phyloP scores from a whole-genome alignment of 2,113 vertebrate species.

The Clarias batrachus region DNA sequence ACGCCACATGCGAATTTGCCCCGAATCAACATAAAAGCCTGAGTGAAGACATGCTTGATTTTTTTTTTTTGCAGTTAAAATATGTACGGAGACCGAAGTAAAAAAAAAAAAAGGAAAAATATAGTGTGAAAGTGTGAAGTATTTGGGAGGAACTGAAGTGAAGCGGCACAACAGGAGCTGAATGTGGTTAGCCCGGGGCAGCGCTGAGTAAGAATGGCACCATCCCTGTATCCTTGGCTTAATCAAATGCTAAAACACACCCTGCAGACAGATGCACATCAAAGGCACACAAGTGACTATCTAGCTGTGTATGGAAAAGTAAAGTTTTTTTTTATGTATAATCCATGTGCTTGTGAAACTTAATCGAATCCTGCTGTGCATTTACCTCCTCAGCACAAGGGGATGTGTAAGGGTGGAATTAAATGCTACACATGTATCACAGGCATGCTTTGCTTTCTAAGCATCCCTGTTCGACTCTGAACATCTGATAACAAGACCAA shows the following conservation, averaged over 20 bases:
- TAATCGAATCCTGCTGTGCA: slow-evolving; percentile 3
- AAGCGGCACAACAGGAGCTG: slow-evolving; percentile 69
- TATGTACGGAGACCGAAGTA: slow-evolving; percentile 45
- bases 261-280: slow-evolving; percentile 61
- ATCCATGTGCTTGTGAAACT: not conserved
- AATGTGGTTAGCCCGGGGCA: slow-evolving; percentile 67
- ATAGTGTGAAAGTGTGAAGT: slow-evolving; percentile 63
- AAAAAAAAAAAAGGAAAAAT: slow-evolving; percentile 61
- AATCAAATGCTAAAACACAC: slow-evolving; percentile 63
- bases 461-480: slow-evolving; percentile 32
- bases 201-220: slow-evolving; percentile 63
- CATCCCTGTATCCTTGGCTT: slow-evolving; percentile 58
- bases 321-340: slow-evolving; percentile 29
- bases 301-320: slow-evolving; percentile 11
- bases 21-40: slow-evolving; percentile 70
- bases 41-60: slow-evolving; percentile 60
- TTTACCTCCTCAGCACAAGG: slow-evolving; percentile 9
- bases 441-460: slow-evolving; percentile 29
- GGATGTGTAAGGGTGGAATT: not conserved
- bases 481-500: slow-evolving; percentile 46
- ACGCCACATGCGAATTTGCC: not conserved
- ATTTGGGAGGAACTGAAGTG: slow-evolving; percentile 69
- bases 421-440: slow-evolving; percentile 39
- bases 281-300: slow-evolving; percentile 47
- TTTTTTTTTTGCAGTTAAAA: slow-evolving; percentile 58